Conservation (phyloP, 2,888 invertebrate genomes). For the Rhogogaster chlorosoma region DNA sequence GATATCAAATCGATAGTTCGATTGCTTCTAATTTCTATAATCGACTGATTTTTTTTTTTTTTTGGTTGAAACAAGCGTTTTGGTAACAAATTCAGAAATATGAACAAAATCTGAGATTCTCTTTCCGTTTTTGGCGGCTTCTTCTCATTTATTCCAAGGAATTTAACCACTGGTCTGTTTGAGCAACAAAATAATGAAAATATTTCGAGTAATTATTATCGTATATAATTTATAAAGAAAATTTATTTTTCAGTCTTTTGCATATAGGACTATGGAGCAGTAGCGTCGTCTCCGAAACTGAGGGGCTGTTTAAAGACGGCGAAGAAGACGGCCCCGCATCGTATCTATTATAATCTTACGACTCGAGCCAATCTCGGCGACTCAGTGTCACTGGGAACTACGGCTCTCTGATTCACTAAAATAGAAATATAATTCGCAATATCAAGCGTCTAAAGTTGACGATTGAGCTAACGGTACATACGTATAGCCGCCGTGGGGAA, state of each 20-base stretch:
- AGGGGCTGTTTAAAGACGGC: not conserved
- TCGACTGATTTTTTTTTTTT: not conserved
- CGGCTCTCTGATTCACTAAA: conserved; percentile 33
- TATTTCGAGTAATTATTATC: not conserved
- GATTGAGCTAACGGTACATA: not conserved
- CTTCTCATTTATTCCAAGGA: no score
- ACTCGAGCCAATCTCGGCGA: conserved; percentile 19
- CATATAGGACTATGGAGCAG: not conserved
- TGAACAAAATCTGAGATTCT: not conserved
- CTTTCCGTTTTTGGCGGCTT: not conserved
- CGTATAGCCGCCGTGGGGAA: not conserved
- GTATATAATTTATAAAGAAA: not conserved
- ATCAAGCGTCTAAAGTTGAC: not conserved
- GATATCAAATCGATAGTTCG: not conserved
- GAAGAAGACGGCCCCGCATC: not conserved
- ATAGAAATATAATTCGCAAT: conserved; percentile 17
- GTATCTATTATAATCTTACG: conserved; percentile 20
- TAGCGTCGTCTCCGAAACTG: not conserved
- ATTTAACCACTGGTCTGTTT: not conserved
- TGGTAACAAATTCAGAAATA: not conserved
- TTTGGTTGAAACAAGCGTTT: not conserved
- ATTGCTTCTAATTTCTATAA: not conserved
- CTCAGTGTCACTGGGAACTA: conserved; percentile 40
- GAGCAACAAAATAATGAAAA: not conserved
- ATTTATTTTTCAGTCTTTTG: not conserved